Conservation (phyloP, 2,888 invertebrate genomes). For the Meandrusa payeni region DNA sequence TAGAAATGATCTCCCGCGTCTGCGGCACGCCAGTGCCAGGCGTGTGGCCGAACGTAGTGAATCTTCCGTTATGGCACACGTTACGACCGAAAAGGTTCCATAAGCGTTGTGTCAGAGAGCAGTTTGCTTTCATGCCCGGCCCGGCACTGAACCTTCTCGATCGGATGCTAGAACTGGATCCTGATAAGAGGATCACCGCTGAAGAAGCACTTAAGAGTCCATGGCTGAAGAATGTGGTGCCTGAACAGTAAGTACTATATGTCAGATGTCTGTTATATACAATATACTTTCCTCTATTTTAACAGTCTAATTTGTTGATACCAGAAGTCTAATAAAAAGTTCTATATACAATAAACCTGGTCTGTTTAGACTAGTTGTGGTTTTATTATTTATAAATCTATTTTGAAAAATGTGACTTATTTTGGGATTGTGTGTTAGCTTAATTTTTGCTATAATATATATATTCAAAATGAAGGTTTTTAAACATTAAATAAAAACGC, state of each 20-base stretch:
- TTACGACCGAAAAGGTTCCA: slow-evolving; percentile 95
- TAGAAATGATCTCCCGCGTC: slow-evolving; percentile 95
- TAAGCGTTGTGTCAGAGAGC: slow-evolving; percentile 93
- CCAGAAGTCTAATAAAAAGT: too few relatives aligned
- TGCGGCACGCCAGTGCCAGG: slow-evolving; percentile 98
- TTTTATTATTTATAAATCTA: too few relatives aligned
- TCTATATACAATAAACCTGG: too few relatives aligned
- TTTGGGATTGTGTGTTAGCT: too few relatives aligned
- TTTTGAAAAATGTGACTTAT: too few relatives aligned
- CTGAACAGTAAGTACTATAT: slow-evolving; percentile 87
- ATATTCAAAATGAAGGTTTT: too few relatives aligned
- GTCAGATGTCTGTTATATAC: neutral
- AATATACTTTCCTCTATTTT: neutral
- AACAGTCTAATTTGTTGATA: too few relatives aligned
- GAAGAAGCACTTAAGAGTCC: slow-evolving; percentile 95
- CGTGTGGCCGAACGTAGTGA: slow-evolving; percentile 97
- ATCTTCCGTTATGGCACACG: slow-evolving; percentile 94
- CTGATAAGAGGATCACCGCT: slow-evolving; percentile 95
- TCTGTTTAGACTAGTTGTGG: neutral
- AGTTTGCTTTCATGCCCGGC: slow-evolving; percentile 95
- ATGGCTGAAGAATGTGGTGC: slow-evolving; percentile 95
- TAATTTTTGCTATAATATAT: too few relatives aligned
- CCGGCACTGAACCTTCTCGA: slow-evolving; percentile 95
- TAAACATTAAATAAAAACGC: too few relatives aligned
- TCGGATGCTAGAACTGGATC: slow-evolving; percentile 97